Base-by-base conservation (phyloP, 1,140 invertebrate species). In the Hyphantria cunea region DNA sequence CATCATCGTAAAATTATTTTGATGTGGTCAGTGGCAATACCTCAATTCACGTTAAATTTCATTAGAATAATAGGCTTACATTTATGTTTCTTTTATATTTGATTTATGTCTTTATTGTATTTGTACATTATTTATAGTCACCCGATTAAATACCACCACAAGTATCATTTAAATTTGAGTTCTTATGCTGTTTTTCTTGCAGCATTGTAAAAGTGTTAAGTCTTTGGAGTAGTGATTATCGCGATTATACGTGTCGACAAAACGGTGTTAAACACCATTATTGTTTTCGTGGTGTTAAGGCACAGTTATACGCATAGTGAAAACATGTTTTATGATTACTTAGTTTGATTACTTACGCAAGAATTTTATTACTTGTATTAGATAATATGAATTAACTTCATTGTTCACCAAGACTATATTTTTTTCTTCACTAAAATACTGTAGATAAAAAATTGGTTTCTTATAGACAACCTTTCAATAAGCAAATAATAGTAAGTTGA, bases 11-110 rank as follows among this genome's bases (percentile, higher is more conserved):
- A 66, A 58, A 64, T 54, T 42, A 61, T 72, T 70, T 74, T 80
- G 65, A 78, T 74, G 75, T 72, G 66, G 73, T 63, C 67, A 33
- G 50, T 50, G 14, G 50, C 58, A 66, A 15, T 52, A 66, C 53
- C 53, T 49, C 42, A 44, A 48, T 56, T 59, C 13, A 60, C 61
- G 52, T 53, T 45, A 49, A 37, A 47, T 45, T 56, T 70, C 34
- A 31, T 66, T 34, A 56, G 53, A 72, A 65, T 72, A 63, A 47
- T 64, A 63, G 52, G 64, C 56, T 6, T 52, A 63, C 42, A 62
- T 70, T 70, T 66, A 68, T 68, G 39, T 55, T 48, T 60, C 60
- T 50, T 61, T 66, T 68, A 64, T 25, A 44, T 25, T 45, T 10
- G n/a, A 12, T 47, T 54, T 60, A 11, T 31, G 37, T 42, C 9